These are phyloP conservation scores for Tetraneura akinire DNA, from an alignment of 1,140 invertebrate species.

Conservation along the genomic window DNA sequence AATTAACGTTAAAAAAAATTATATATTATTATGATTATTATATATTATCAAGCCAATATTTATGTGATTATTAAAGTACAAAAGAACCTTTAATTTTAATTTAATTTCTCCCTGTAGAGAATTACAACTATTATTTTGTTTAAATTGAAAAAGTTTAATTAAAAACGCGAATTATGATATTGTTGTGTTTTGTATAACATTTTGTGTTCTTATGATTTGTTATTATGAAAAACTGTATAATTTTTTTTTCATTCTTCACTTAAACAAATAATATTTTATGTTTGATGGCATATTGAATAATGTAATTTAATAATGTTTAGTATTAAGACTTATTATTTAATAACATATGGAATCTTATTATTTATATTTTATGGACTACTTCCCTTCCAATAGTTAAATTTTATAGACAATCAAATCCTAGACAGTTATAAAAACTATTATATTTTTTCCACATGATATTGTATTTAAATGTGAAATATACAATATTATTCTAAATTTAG, in stretches of 20 bases:
- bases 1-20: constrained; percentile 1
- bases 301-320: constrained; percentile 19
- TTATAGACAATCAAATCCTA: constrained; percentile 43
- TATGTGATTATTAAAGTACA: constrained; percentile 50
- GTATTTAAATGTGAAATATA: constrained; percentile 22
- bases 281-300: neutral
- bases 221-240: constrained; percentile 20
- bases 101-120: constrained; percentile 36
- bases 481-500: constrained; percentile 28
- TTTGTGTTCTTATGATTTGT: constrained; percentile 45
- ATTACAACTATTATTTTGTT: constrained; percentile 36
- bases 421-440: constrained; percentile 28
- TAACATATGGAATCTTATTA: constrained; percentile 1
- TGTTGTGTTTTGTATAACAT: constrained; percentile 28
- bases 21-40: constrained; percentile 30
- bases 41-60: constrained; percentile 49
- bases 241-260: constrained; percentile 23
- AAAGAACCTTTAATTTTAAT: constrained; percentile 41
- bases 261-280: constrained; percentile 21
- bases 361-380: constrained; percentile 1
- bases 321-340: constrained; percentile 32
- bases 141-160: neutral
- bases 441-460: constrained; percentile 10
- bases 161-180: neutral
- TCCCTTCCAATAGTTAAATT: constrained; percentile 34